Conservation (phyloP, 2,113 vertebrate genomes). For the Heterotilapia buettikoferi region DNA sequence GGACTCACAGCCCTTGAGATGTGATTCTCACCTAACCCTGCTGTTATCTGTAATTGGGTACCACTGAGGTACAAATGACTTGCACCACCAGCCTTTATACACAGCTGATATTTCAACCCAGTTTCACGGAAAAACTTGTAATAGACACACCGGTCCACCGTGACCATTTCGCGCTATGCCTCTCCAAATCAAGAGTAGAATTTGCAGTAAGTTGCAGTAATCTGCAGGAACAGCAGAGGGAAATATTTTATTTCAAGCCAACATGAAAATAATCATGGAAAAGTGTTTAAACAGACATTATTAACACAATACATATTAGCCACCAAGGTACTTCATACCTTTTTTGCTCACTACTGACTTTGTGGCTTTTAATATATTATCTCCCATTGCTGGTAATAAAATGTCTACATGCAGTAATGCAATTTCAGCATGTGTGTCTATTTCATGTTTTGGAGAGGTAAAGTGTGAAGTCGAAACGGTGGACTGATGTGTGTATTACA, state of each 20-base stretch:
- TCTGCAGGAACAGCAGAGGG: background rate
- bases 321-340: background rate
- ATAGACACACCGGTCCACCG: background rate
- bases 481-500: background rate
- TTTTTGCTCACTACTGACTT: background rate
- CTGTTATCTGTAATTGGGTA: slow-evolving; percentile 18
- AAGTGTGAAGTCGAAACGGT: background rate
- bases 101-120: background rate
- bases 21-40: background rate
- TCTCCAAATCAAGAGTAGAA: background rate
- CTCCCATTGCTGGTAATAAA: background rate
- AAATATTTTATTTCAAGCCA: background rate
- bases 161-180: background rate
- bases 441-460: background rate
- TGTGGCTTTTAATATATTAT: background rate
- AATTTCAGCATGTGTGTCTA: background rate
- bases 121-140: background rate
- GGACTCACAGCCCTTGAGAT: background rate
- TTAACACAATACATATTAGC: background rate
- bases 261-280: background rate
- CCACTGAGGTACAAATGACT: background rate
- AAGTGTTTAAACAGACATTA: background rate
- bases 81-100: background rate
- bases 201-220: background rate
- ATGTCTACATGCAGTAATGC: background rate